Base-by-base conservation (phyloP, 2,888 invertebrate species). In the Caenorhabditis sp. region DNA sequence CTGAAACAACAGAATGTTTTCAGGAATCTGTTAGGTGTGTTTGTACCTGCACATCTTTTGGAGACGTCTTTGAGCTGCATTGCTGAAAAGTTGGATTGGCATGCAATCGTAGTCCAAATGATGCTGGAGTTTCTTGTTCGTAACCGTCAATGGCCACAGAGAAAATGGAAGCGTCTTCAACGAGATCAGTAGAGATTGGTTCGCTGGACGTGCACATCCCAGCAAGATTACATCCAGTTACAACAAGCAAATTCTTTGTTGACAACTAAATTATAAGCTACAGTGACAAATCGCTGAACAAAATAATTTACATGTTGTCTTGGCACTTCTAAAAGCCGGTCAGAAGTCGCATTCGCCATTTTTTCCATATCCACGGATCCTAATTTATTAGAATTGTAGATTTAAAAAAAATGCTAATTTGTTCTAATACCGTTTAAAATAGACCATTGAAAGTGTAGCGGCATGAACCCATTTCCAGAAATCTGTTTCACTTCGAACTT, bases 151-250 rank as follows among this genome's bases (percentile, higher is more conserved):
- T 81, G 5, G 58, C 40, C 4, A 79, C 70, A 4, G 70, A 37
- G 26, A 85, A 81, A 11, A 79, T 72, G 1, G 71, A 70, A 2
- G 50, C 60, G 22, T 71, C 76, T 47, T 83, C 70, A 3, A 72
- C 71, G 5, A 85, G 55, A 1, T 71, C 47, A 11, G 77, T 64
- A 6, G 55, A 47, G 0, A 71, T 58, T 15, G 79, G 60, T 13
- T 64, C 70, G 24, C 77, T 80, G 18, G 72, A 81, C 8, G 68
- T 79, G 53, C 85, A 85, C 61, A 71, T 71, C 15, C 80, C 83
- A 37, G 67, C 83, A 28, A 82, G 60, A 53, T 85, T 85, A 47
- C 85, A 85, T 6, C 81, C 83, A 3, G 35, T 79, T 2, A 85
- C 78, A 3, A 51, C 24, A 0, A 85, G 2, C 2, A 56, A 55